phyloP scores from a whole-genome alignment of 2,113 vertebrate genomes.

The Spilogale gracilis region DNA sequence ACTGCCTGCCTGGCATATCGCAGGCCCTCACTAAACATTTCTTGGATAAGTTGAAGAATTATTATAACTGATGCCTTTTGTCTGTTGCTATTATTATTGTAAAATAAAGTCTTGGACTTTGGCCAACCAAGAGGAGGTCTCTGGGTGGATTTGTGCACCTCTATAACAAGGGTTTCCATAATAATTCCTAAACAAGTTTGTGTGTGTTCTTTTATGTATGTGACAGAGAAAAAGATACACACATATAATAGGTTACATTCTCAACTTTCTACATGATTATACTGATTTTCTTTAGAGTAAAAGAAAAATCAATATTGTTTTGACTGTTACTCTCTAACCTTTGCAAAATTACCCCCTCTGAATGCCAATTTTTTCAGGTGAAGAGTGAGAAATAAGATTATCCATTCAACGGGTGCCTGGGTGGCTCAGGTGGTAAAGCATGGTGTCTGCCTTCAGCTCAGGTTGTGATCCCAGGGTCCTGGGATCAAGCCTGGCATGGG shows the following conservation, averaged over 20 bases:
- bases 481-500: background rate
- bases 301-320: background rate
- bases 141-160: background rate
- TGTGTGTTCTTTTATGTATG: background rate
- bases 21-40: background rate
- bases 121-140: background rate
- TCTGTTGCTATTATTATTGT: background rate
- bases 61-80: background rate
- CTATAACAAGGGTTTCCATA: background rate
- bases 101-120: background rate
- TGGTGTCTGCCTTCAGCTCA: background rate
- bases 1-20: background rate
- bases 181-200: background rate
- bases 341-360: background rate
- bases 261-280: background rate
- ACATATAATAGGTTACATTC: background rate
- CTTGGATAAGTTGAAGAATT: background rate
- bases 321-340: background rate
- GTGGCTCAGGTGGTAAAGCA: background rate
- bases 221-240: background rate
- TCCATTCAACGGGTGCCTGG: background rate
- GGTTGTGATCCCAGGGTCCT: background rate
- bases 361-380: background rate
- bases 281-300: background rate
- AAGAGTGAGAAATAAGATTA: conserved; percentile 2